Conservation (phyloP, 2,888 invertebrate genomes). For the Punctoribates punctum region DNA sequence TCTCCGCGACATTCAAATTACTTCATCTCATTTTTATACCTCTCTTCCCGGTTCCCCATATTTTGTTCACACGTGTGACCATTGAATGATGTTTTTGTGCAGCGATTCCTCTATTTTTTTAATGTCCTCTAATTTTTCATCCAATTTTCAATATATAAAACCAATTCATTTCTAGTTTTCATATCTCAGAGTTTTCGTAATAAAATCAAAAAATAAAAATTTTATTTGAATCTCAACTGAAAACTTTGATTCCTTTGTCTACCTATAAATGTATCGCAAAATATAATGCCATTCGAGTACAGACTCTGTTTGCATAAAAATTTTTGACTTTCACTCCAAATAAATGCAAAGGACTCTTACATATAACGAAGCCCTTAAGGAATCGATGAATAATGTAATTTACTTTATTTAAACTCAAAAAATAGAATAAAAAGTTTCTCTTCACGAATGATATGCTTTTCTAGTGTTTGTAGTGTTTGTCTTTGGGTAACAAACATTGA, state of each 20-base stretch:
- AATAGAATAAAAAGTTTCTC: neutral
- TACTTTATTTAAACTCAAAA: slow-evolving; percentile 5
- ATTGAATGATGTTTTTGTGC: slow-evolving; percentile 2
- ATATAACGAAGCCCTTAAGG: neutral
- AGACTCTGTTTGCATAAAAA: neutral
- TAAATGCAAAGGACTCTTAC: no score
- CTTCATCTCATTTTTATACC: neutral
- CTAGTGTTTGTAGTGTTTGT: neutral
- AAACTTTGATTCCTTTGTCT: no score
- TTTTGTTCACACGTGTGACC: slow-evolving; percentile 36
- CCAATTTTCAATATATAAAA: neutral
- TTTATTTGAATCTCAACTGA: no score
- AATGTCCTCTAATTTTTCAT: slow-evolving; percentile 12
- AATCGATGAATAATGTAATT: slow-evolving; percentile 15
- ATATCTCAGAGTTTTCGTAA: neutral
- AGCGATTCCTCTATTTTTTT: neutral
- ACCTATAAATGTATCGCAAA: neutral
- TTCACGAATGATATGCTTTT: neutral
- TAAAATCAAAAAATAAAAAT: neutral
- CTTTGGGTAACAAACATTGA: neutral
- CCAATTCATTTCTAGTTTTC: neutral
- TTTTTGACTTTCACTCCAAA: no score
- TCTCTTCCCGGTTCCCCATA: neutral
- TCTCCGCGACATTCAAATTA: neutral
- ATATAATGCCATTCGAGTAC: neutral